Base-by-base conservation (phyloP, 2,797 vertebrate species). In the Hydrophis major region DNA sequence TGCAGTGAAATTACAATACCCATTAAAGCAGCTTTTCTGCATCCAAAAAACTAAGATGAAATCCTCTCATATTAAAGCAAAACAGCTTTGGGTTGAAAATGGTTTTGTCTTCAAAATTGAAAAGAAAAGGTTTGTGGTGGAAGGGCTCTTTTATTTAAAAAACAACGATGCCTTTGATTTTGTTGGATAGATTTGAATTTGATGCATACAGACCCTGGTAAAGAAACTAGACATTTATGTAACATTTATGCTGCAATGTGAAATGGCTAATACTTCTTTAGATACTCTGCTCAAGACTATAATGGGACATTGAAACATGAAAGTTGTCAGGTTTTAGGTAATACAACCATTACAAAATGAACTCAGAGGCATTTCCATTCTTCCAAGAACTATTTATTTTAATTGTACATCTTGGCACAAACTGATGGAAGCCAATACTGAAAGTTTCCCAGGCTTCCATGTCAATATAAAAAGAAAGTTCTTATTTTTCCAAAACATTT, bases 111-210 rank as follows among this genome's bases (percentile, higher is more conserved):
- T 25, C 47, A n/a, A 12, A 42, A 86, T 93, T 92, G 83, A 95
- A 94, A 90, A 95, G 74, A 95, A 96, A 95, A 94, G 92, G 95
- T 93, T 96, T 95, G 93, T 94, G 93, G 88, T 96, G 94, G 95
- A 95, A 95, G 95, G 94, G 94, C 90, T 91, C 90, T 89, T 95
- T 96, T 89, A 96, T 96, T 16, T 8, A 92, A 56, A 86, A 53
- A 53, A 94, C 93, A 91, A 66, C 14, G 89, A 91, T 32, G 91
- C 56, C 96, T 96, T 95, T 96, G 96, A 97, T 95, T 96, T 95
- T 92, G 55, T 69, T 94, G 94, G 95, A 89, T 90, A 91, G 78
- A 95, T 96, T 96, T 96, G 94, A 95, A 96, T 96, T 94, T 92
- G 95, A 94, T 96, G 95, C 53, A 92, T 93, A 92, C 90, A 90